These are phyloP conservation scores for Morpho deidamia DNA, from an alignment of 2,888 invertebrate genomes.

Conservation along the genomic window DNA sequence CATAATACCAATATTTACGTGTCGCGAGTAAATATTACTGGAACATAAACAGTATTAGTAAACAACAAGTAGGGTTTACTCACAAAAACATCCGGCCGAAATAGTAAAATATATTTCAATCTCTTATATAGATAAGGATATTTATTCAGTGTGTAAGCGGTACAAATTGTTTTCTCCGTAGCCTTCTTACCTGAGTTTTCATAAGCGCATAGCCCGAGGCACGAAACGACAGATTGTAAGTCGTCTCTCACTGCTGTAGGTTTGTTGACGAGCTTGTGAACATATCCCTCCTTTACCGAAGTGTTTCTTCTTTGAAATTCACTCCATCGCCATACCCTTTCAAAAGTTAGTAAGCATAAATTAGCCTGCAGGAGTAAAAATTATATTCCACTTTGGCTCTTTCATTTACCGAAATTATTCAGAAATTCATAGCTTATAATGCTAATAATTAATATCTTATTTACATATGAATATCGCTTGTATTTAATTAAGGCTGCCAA, in stretches of 20 bases:
- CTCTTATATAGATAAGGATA: constrained; percentile 57
- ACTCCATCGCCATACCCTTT: constrained; percentile 10
- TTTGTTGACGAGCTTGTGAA: constrained; percentile 67
- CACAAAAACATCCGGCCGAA: constrained; percentile 17
- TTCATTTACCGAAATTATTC: no score
- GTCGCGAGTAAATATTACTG: constrained; percentile 18
- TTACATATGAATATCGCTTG: constrained; percentile 16
- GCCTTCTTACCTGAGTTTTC: constrained; percentile 68
- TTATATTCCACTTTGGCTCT: no score
- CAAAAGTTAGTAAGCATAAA: constrained; percentile 1
- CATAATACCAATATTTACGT: constrained; percentile 9
- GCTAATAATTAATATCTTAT: constrained; percentile 9
- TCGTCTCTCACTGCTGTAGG: constrained; percentile 43
- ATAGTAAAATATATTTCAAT: constrained; percentile 44
- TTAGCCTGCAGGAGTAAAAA: not conserved
- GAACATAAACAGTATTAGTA: constrained; percentile 18
- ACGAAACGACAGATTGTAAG: constrained; percentile 59
- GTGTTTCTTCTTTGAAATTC: constrained; percentile 20
- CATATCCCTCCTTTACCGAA: constrained; percentile 45
- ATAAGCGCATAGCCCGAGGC: constrained; percentile 65
- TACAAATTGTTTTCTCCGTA: constrained; percentile 68
- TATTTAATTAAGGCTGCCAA: constrained; percentile 18
- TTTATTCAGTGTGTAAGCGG: constrained; percentile 66
- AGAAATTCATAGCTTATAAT: not conserved
- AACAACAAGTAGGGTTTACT: constrained; percentile 16